Base-by-base conservation (phyloP, 2,797 vertebrate species). In the Mico argentatus region DNA sequence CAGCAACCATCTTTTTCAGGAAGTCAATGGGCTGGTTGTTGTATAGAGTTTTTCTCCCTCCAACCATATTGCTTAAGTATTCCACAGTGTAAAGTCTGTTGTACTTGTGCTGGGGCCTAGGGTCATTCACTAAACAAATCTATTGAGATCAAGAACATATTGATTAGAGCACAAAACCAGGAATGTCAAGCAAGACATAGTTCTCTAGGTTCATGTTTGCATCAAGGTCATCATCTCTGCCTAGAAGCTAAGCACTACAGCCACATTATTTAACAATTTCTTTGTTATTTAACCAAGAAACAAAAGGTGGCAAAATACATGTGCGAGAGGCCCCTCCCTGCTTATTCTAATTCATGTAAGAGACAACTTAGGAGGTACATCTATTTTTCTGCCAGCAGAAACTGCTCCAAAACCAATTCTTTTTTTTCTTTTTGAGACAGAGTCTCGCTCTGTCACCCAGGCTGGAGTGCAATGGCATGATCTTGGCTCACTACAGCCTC, bases 111-210 rank as follows among this genome's bases (percentile, higher is more conserved):
- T 99, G 99, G 70, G 99, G 99, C 44, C 99, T 99, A 75, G 99
- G 99, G 98, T 99, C 99, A 0, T 99, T 99, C 98, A 99, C 99
- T 7, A 99, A 99, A 97, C 99, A 99, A 91, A 99, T 97, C 99
- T 98, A 93, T 95, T 85, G 82, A 95, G 85, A 97, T 92, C 9
- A 98, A 97, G 52, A 96, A 91, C 46, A 94, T 41, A 27, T 7
- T 44, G 46, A 87, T 97, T 91, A 97, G 92, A 89, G 64, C 24
- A 91, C 46, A 95, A 97, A 96, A 93, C 41, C 79, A 91, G 55
- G n/a, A 91, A 96, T 20, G 44, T 81, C 72, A 91, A 88, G 48
- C 24, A 88, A 96, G 30, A 76, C 11, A 67, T 19, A 50, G 6
- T 39, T 22, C 24, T 93, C 24, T 61, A 86, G 55, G 85, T 75